Percentiles rank a stretch among this genome's conserved stretches.
Evolutionary conservation across 2,797 vertebrate species (phyloP).

Genomic region (Etheostoma perlongum): DNA sequence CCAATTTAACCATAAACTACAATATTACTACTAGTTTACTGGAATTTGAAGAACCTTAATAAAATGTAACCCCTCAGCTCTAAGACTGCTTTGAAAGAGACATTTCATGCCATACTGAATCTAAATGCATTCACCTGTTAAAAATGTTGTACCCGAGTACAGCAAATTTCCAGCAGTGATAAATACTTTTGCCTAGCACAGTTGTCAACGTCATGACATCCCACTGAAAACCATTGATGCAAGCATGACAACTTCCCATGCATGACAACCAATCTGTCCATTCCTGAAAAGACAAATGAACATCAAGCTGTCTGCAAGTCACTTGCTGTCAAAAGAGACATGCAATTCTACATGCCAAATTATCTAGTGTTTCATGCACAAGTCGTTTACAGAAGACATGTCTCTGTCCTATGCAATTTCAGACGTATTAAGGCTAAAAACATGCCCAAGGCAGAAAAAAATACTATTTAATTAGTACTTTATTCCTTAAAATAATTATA

Average conservation of each 20-base stretch:
- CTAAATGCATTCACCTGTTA: neutral
- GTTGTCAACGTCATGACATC: conserved; percentile 10
- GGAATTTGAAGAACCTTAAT: neutral
- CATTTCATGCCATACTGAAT: neutral
- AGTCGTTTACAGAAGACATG: neutral
- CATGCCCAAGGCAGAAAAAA: neutral
- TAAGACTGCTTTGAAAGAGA: neutral
- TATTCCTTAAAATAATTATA: neutral
- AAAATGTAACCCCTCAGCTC: neutral
- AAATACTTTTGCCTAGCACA: neutral
- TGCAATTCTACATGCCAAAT: conserved; percentile 31
- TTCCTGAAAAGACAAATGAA: conserved; percentile 28
- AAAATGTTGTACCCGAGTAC: neutral
- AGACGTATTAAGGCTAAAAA: neutral
- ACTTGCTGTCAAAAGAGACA: conserved; percentile 43
- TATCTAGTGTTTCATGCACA: conserved; percentile 38
- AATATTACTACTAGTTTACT: neutral
- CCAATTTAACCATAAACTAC: too few species aligned
- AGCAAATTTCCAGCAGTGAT: conserved; percentile 11
- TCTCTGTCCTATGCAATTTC: neutral
- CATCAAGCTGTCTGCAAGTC: conserved; percentile 28
- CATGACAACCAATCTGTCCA: conserved; percentile 27
- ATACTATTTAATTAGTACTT: neutral
- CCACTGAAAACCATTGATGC: conserved; percentile 24
- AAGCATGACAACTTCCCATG: conserved; percentile 37